Conservation (phyloP, 2,888 invertebrate genomes). For the Sesia apiformis region DNA sequence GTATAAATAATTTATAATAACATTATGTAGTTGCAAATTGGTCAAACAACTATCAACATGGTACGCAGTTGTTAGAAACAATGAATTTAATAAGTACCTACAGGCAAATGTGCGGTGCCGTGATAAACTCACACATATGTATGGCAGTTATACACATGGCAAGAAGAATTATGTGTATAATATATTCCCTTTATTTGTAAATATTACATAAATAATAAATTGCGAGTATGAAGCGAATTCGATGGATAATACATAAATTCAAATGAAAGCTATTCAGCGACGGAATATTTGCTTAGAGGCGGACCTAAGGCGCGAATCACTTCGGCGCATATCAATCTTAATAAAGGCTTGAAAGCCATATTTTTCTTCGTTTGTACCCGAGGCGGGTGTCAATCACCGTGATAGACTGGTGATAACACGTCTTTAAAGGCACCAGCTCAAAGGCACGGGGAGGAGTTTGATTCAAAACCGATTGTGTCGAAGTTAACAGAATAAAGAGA, state of each 20-base stretch:
- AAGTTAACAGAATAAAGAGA: too few species aligned
- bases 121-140: too few species aligned
- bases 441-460: neutral
- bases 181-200: too few species aligned
- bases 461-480: neutral
- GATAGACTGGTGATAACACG: constrained; percentile 40
- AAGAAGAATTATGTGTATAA: too few species aligned
- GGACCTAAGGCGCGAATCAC: constrained; percentile 21
- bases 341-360: constrained; percentile 57
- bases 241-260: constrained; percentile 10
- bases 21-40: too few species aligned
- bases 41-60: too few species aligned
- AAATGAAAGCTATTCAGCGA: constrained; percentile 12
- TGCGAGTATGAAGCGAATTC: neutral
- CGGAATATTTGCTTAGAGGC: constrained; percentile 21
- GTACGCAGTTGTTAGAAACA: too few species aligned
- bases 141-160: too few species aligned
- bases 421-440: constrained; percentile 15
- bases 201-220: neutral
- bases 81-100: too few species aligned
- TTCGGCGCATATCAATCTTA: constrained; percentile 53
- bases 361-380: constrained; percentile 48
- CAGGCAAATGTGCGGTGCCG: too few species aligned
- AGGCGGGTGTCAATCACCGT: constrained; percentile 50
- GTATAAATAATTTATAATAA: too few species aligned